Conservation (phyloP, 2,888 invertebrate genomes). For the Cataglyphis rosenhaueri region DNA sequence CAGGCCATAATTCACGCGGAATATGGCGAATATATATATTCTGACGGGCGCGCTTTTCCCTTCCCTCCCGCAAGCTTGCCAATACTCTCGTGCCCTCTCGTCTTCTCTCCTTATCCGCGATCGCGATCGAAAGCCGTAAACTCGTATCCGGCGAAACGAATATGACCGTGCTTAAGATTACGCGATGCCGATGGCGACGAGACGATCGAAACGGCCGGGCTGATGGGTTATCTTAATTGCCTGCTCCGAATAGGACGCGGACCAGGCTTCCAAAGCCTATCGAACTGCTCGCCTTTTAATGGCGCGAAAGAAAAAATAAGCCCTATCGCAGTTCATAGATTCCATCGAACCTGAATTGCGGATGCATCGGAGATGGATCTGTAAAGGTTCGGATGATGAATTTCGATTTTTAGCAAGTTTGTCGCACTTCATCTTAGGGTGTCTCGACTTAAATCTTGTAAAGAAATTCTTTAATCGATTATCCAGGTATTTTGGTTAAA, state of each 20-base stretch:
- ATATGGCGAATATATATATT: conserved; percentile 7
- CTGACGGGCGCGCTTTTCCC: conserved; percentile 16
- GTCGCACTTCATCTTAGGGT: not conserved
- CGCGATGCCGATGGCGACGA: conserved; percentile 44
- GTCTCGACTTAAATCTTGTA: no score
- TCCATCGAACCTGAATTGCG: conserved; percentile 1
- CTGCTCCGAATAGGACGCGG: conserved; percentile 23
- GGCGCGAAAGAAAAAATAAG: conserved; percentile 31
- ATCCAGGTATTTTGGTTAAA: no score
- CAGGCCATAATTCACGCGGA: conserved; percentile 39
- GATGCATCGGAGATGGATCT: not conserved
- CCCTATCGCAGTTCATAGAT: not conserved
- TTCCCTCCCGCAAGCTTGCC: not conserved
- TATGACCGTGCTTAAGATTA: conserved; percentile 49
- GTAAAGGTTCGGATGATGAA: conserved; percentile 1
- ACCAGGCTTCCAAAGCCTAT: conserved; percentile 6
- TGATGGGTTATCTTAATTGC: conserved; percentile 57
- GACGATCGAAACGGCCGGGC: conserved; percentile 44
- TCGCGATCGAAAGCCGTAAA: conserved; percentile 46
- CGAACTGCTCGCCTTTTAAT: conserved; percentile 12
- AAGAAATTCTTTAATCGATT: no score
- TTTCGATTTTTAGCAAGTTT: conserved; percentile 43
- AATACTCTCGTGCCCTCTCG: not conserved
- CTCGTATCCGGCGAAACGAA: conserved; percentile 44
- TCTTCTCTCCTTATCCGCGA: conserved; percentile 22